Evolutionary conservation across 2,888 invertebrate genomes (phyloP).

Genomic region (Perizoma affinitatum): DNA sequence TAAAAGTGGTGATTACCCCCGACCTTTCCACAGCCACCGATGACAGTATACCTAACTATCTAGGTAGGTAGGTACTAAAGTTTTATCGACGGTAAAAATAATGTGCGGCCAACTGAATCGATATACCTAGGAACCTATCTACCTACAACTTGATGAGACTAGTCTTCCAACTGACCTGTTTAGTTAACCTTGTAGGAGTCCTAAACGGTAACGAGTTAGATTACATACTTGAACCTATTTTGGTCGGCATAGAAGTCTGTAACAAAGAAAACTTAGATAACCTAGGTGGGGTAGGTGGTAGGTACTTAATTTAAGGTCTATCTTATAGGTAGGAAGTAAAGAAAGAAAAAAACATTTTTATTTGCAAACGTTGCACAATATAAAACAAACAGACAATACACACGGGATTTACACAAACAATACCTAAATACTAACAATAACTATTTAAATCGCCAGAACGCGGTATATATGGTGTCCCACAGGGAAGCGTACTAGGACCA

Average conservation of each 20-base stretch:
- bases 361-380: no score
- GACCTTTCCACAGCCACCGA: constrained; percentile 56
- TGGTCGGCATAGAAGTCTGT: neutral
- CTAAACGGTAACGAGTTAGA: neutral
- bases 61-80: constrained; percentile 47
- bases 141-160: neutral
- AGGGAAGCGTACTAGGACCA: no score
- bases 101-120: constrained; percentile 49
- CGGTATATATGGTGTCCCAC: no score
- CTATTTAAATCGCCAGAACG: no score
- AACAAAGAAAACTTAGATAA: neutral
- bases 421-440: no score
- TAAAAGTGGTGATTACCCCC: constrained; percentile 56
- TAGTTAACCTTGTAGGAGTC: constrained; percentile 19
- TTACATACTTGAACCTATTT: neutral
- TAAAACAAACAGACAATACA: no score
- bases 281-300: neutral
- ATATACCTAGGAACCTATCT: constrained; percentile 35
- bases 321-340: no score
- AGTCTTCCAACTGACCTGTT: constrained; percentile 24
- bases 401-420: no score
- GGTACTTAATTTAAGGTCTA: no score
- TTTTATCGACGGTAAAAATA: constrained; percentile 63
- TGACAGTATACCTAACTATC: constrained; percentile 42
- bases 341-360: no score